These are phyloP conservation scores for Drosophila recens DNA, from an alignment of 2,888 invertebrate genomes.

Conservation along the genomic window DNA sequence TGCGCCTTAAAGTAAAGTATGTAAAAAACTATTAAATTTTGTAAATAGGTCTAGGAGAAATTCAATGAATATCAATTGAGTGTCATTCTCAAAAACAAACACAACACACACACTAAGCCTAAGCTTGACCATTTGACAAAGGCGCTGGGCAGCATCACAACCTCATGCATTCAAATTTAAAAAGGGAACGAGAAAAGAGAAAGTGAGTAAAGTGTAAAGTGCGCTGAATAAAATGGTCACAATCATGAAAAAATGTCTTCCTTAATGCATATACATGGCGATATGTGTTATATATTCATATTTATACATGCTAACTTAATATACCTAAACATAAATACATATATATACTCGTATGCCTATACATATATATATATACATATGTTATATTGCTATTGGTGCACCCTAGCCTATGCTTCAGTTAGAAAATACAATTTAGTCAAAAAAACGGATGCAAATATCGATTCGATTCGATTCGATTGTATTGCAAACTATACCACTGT, in stretches of 20 bases:
- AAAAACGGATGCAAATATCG: constrained; percentile 39
- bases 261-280: constrained; percentile 78
- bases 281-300: constrained; percentile 75
- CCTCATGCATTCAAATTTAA: constrained; percentile 26
- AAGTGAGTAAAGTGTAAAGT: constrained; percentile 35
- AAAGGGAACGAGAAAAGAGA: background rate
- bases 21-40: constrained; percentile 51
- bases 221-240: constrained; percentile 71
- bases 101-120: constrained; percentile 66
- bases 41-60: constrained; percentile 58
- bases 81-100: constrained; percentile 24
- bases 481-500: constrained; percentile 71
- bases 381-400: constrained; percentile 59
- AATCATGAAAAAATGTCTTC: constrained; percentile 80
- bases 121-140: constrained; percentile 68
- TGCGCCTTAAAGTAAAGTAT: constrained; percentile 64
- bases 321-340: constrained; percentile 49
- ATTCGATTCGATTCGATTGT: constrained; percentile 40
- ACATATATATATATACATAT: constrained; percentile 42
- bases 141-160: constrained; percentile 18
- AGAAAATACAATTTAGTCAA: constrained; percentile 49
- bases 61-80: constrained; percentile 57
- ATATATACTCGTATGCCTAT: constrained; percentile 54
- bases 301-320: constrained; percentile 55
- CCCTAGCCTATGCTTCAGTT: constrained; percentile 74